Evolutionary conservation across 1,140 invertebrate species (phyloP), one percentile per base, ranked within the genome.

Genomic region (Chironomus tepperi): DNA sequence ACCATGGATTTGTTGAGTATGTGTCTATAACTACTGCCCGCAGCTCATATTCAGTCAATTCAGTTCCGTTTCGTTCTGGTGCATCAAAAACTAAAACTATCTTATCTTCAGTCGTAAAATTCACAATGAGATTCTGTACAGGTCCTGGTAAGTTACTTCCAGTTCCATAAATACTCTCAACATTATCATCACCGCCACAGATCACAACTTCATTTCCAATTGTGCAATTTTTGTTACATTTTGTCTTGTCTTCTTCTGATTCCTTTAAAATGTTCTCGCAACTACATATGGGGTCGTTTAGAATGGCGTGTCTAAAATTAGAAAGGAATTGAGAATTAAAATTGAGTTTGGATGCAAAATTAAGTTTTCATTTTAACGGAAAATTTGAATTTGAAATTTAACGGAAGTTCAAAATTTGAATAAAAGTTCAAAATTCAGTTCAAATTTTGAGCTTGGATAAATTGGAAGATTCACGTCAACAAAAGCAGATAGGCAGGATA

Each of bases 41-140:
- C 3, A 84, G 78, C 1, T 82, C 77, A 79, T 84, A 85, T 3
- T 79, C 81, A 64, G 81, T 82, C 15, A 84, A 82, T 10, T 70
- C 65, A 2, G 76, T 57, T 2, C 79, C 77, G 70, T 79, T 80
- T 2, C 83, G 83, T 75, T 82, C 77, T 0, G 84, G 84, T 1
- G 76, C 43, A 0, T 79, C 79, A 83, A 84, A 85, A 18, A 76
- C 75, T 0, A 83, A 76, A 8, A 80, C 77, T 7, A 83, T 74
- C 2, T 83, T 83, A 10, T 84, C 84, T 73, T 84, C 83, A 1
- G 83, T 84, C n/a, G 83, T 73, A 64, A 83, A 83, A 0, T 79
- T 74, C 1, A 84, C 76, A 7, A 79, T 75, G 18, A 85, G 74
- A 0, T 81, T 79, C 43, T 78, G 76, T 0, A 84, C 83, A 0